Base-by-base conservation (phyloP, 2,797 vertebrate species). In the Toxotes lorentzi region DNA sequence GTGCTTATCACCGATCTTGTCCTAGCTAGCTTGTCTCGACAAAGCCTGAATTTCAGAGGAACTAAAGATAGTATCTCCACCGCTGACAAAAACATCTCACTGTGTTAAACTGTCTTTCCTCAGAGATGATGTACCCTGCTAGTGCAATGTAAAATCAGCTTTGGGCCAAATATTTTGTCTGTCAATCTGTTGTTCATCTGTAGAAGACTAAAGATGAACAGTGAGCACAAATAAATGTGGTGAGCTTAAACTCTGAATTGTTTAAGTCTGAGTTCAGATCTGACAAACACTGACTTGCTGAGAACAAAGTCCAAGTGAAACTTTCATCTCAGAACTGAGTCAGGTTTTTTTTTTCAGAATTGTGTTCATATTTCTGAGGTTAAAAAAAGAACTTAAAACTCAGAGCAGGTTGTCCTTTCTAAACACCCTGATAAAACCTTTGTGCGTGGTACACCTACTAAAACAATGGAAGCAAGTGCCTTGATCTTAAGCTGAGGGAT, bases 401-500 rank as follows among this genome's bases (percentile, higher is more conserved):
- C 12, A 41, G 12, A 63, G 45, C 32, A 16, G n/a, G 47, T 60
- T 10, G 58, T 57, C 53, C 9, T 38, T 50, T 30, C 13, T 34
- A 30, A 61, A 51, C 56, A 14, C 47, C 17, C 14, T 2, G 1
- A 19, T 30, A 47, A 58, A 32, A 11, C 38, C 3, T 24, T 30
- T 27, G 5, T 32, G 2, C 12, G 3, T 64, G 40, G 27, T 61
- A 7, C 30, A 34, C 2, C 70, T 21, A n/a, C 23, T 54, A 54
- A 47, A 63, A 72, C 63, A 70, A 84, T 84, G 72, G 62, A 66
- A 71, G 73, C 62, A 56, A 35, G 24, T 35, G 67, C 65, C 40
- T 58, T 70, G 63, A 69, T 69, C 64, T 43, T 66, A 83, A 76
- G 73, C 54, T 70, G 70, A 62, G 43, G 58, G 53, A 80, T 84